Evolutionary conservation across 2,113 vertebrate species (phyloP).

Genomic region (Drymodes brunneopygia): DNA sequence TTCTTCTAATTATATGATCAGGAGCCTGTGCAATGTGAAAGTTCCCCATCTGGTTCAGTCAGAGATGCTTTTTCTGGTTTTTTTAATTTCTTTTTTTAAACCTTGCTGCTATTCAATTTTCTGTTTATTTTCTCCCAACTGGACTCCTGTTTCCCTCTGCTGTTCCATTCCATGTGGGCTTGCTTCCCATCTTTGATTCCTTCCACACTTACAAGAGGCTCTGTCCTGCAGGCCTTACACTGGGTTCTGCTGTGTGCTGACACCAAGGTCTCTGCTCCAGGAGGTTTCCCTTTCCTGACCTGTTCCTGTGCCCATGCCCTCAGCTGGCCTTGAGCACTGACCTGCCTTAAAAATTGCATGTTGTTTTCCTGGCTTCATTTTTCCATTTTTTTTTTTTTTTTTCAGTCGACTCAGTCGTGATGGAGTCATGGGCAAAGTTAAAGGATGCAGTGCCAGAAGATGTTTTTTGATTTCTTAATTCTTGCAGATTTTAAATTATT

Average conservation of each 20-base stretch:
- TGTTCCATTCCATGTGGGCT: accelerated
- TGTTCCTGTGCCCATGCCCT: not conserved
- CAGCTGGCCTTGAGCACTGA: not conserved
- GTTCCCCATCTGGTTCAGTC: not conserved
- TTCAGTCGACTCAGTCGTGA: accelerated
- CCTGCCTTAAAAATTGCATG: not conserved
- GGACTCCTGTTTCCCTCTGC: not conserved
- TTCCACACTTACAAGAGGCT: not conserved
- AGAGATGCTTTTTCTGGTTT: not conserved
- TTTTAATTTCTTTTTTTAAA: not conserved
- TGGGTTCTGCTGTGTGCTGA: not conserved
- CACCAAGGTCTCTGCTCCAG: not conserved
- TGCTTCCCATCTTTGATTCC: not conserved
- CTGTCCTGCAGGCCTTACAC: not conserved
- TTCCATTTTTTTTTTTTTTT: too few species aligned
- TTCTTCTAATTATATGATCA: not conserved
- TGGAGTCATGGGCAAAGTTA: not conserved
- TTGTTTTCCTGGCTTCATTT: not conserved
- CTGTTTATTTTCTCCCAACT: not conserved
- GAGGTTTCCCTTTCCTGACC: not conserved
- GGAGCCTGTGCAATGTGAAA: not conserved
- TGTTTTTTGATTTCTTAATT: not conserved
- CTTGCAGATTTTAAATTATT: accelerated
- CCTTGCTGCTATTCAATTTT: not conserved
- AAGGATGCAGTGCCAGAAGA: not conserved